Evolutionary conservation across 2,888 invertebrate species (phyloP), one percentile per base, ranked within the genome.

Genomic region (Tachina grossa): DNA sequence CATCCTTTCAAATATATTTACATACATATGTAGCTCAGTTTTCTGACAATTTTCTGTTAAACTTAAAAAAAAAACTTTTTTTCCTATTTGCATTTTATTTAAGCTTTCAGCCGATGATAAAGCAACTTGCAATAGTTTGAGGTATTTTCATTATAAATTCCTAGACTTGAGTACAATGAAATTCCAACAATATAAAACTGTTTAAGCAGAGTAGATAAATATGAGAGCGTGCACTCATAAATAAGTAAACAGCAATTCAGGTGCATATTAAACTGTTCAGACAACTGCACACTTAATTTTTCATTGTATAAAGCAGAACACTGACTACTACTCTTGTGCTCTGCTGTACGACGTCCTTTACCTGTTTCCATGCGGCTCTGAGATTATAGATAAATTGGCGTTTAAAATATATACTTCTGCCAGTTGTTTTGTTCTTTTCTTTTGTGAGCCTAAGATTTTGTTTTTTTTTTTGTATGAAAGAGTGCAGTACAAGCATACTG

Each of bases 171-270:
- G 14, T 9, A 9, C 39, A 74, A 61, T 61, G 19, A 14, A 39
- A 49, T 49, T 49, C 9, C 31, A 55, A 22, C 51, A 63, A 45
- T 31, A 13, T 14, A n/a, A 41, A 47, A 19, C 41, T 53, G 11
- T 41, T 65, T 68, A 41, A 77, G 16, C n/a, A 31, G 39, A 57
- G 19, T 39, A 10, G 19, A 77, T 41, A 77, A 77, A 77, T 22
- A 47, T 43, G 45, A 19, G 57, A 71, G 49, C 41, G 31, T 31
- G 31, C 31, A 13, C 19, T 2, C 19, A 53, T 41, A 63, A 59
- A 68, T 76, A 65, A 53, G 43, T 22, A 65, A 47, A 57, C 47
- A 55, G 41, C 16, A 74, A 59, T 39, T 53, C 75, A 69, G 81
- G 74, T 81, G 75, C 68, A 14, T 31, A 51, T 68, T 71, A 31